Percentiles rank a stretch among this genome's conserved stretches.
Evolutionary conservation across 2,888 invertebrate genomes (phyloP).

Genomic region (Lasioglossum marginatum): DNA sequence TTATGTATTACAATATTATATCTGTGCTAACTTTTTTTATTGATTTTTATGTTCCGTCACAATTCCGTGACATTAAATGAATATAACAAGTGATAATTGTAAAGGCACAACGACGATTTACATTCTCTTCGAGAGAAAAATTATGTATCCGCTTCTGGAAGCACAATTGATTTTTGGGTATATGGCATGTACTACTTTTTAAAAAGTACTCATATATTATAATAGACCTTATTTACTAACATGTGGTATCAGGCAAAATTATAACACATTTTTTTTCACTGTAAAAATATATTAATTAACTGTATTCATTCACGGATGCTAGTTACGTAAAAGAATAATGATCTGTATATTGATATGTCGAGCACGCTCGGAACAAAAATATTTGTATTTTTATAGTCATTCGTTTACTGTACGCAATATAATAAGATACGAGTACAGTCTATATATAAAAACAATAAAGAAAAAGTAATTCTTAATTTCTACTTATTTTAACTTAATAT

Average conservation of each 20-base stretch:
- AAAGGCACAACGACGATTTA: neutral
- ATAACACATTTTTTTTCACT: slow-evolving; percentile 18
- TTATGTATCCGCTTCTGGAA: neutral
- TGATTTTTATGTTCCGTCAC: neutral
- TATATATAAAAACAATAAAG: slow-evolving; percentile 23
- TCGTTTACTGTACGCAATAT: slow-evolving; percentile 5
- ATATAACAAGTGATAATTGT: neutral
- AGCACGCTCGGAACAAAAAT: slow-evolving; percentile 21
- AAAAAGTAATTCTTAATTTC: neutral
- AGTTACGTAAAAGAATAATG: slow-evolving; percentile 19
- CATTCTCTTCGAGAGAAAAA: neutral
- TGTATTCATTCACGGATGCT: slow-evolving; percentile 10
- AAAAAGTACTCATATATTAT: neutral
- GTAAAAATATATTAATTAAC: slow-evolving; percentile 57
- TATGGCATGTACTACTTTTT: neutral
- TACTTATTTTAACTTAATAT: slow-evolving; percentile 24
- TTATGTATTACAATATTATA: neutral
- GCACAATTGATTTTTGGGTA: neutral
- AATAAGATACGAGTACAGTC: neutral
- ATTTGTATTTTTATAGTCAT: slow-evolving; percentile 14
- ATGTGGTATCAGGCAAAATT: neutral
- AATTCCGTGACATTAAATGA: neutral
- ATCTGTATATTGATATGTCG: slow-evolving; percentile 15
- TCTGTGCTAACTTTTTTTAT: neutral
- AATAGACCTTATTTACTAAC: neutral